Evolutionary conservation across 2,888 invertebrate species (phyloP), one percentile per base, ranked within the genome.

Genomic region (Microchrysa polita): DNA sequence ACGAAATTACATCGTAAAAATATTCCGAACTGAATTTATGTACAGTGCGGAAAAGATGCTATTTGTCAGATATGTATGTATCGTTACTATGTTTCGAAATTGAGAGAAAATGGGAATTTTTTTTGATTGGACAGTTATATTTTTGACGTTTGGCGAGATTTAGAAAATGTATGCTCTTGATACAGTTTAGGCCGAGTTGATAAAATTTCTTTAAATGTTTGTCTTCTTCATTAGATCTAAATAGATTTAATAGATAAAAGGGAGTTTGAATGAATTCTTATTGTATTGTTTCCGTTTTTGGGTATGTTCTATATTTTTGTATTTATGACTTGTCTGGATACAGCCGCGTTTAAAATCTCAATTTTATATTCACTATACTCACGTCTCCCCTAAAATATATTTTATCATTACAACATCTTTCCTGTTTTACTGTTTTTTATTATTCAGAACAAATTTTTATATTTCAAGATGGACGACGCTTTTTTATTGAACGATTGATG

Each of bases 1-100:
- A 34, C 44, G 67, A 69, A 55, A 69, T 40, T 27, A 40, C 69
- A 18, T 69, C 69, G 55, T 69, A 69, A 69, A 69, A 69, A 59
- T 59, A 59, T 59, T 59, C 23, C 23, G 22, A 59, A 59, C 59
- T 23, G 22, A 23, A 22, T 59, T 10, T 59, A 59, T n/a, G 22
- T 22, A 57, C 55, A 52, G 10, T 59, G 27, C n/a, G n/a, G 59
- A 27, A 27, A 7, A 10, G 22, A 59, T 59, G 23, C 14, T 23
- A 14, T 59, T 59, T 59, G 23, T 34, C 27, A 34, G 7, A 34
- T 12, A 48, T n/a, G n/a, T 2, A 48, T 12, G 14, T n/a, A n/a
- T n/a, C 12, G 16, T 10, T 48, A 48, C 16, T 48, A 48, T 48
- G 14, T 48, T 48, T 48, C 16, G 14, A 48, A 48, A 48, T 12